phyloP scores from a whole-genome alignment of 2,113 vertebrate genomes.

The Muscicapa adusta region DNA sequence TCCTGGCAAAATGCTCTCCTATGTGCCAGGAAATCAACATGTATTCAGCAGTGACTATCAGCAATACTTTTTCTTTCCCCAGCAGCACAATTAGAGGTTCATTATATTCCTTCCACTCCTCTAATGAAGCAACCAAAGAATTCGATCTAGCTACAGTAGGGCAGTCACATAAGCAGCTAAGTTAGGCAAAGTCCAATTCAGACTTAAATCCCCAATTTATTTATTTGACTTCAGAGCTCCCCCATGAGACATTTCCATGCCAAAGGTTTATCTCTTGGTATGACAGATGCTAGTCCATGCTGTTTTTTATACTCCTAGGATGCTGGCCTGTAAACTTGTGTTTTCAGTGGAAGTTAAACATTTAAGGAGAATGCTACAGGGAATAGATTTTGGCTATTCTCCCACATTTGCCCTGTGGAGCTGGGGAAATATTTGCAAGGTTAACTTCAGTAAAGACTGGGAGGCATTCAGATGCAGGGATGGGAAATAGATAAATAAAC shows the following conservation, averaged over 20 bases:
- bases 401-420: not conserved
- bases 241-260: not conserved
- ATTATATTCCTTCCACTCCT: not conserved
- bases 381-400: not conserved
- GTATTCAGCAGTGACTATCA: not conserved
- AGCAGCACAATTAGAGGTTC: not conserved
- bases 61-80: not conserved
- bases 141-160: not conserved
- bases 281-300: not conserved
- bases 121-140: not conserved
- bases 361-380: not conserved
- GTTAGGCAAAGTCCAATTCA: not conserved
- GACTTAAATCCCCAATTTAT: not conserved
- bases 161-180: not conserved
- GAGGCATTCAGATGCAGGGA: slow-evolving; percentile 8
- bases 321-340: not conserved
- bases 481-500: slow-evolving; percentile 16
- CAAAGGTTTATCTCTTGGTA: not conserved
- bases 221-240: slow-evolving; percentile 6
- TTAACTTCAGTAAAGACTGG: not conserved
- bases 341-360: slow-evolving; percentile 20
- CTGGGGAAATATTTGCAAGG: not conserved
- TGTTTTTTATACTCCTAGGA: not conserved
- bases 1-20: not conserved
- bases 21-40: not conserved